phyloP scores from a whole-genome alignment of 2,113 vertebrate species.

The Archilochus colubris region DNA sequence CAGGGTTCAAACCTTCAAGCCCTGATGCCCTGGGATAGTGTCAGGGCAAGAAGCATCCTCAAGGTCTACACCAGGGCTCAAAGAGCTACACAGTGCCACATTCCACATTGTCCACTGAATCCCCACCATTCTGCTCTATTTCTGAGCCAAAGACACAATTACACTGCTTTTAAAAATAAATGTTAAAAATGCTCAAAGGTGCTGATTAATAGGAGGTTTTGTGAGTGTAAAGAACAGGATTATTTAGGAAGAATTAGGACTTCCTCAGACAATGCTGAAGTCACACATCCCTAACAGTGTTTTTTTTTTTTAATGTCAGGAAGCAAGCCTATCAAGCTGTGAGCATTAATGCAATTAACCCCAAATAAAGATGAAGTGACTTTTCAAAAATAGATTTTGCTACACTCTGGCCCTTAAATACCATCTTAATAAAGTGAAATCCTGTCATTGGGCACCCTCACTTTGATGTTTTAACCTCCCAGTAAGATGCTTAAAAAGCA shows the following conservation, averaged over 20 bases:
- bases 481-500: slow-evolving; percentile 19
- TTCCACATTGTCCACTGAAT: background rate
- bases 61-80: background rate
- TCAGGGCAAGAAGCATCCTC: accelerated
- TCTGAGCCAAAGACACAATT: background rate
- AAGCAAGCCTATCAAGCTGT: background rate
- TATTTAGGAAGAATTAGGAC: slow-evolving; percentile 36
- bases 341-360: slow-evolving; percentile 45
- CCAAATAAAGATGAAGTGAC: slow-evolving; percentile 37
- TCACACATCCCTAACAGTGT: background rate
- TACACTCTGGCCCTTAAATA: slow-evolving; percentile 52
- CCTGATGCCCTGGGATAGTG: too few species aligned
- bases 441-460: background rate
- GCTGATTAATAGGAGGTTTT: slow-evolving; percentile 5
- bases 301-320: background rate
- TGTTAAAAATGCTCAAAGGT: background rate
- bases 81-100: background rate
- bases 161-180: background rate
- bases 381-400: slow-evolving; percentile 48
- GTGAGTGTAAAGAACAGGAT: slow-evolving; percentile 25
- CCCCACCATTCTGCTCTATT: background rate
- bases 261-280: slow-evolving; percentile 38
- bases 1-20: background rate
- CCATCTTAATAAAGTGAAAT: background rate
- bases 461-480: slow-evolving; percentile 38